Evolutionary conservation across 2,888 invertebrate genomes (phyloP).

Genomic region (Pyrochroa serraticornis): DNA sequence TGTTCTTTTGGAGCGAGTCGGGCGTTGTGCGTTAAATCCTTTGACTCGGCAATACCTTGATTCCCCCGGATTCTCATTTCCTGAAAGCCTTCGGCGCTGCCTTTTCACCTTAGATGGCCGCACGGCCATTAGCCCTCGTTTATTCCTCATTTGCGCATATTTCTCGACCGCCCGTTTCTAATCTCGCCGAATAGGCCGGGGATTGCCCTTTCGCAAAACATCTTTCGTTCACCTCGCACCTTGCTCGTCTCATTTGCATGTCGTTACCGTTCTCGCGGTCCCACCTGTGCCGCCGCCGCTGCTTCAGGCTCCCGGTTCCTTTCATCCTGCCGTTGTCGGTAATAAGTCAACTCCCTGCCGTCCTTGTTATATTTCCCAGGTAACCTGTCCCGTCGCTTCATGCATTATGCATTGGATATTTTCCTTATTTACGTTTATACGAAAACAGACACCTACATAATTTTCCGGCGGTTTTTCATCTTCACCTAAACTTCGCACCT

Average conservation of each 20-base stretch:
- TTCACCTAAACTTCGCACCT: constrained; percentile 14
- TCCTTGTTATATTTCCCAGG: constrained; percentile 50
- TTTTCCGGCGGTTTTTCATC: constrained; percentile 48
- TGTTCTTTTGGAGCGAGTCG: constrained; percentile 17
- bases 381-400: constrained; percentile 51
- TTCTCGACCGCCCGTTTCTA: constrained; percentile 40
- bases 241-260: constrained; percentile 48
- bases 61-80: constrained; percentile 41
- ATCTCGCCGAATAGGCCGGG: constrained; percentile 42
- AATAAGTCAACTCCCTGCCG: constrained; percentile 48
- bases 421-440: constrained; percentile 57
- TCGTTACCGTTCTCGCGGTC: constrained; percentile 45
- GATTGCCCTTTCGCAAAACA: constrained; percentile 34
- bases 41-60: constrained; percentile 38
- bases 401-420: constrained; percentile 58
- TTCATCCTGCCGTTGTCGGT: constrained; percentile 43
- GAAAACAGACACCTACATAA: constrained; percentile 56
- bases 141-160: constrained; percentile 47
- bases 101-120: constrained; percentile 41
- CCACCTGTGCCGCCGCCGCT: constrained; percentile 28
- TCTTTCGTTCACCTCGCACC: constrained; percentile 18
- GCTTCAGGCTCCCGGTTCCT: constrained; percentile 30
- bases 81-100: constrained; percentile 37
- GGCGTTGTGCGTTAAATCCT: constrained; percentile 30
- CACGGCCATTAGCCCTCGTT: constrained; percentile 45